Percentiles rank a stretch among this genome's conserved stretches.
phyloP scores from a whole-genome alignment of 2,113 vertebrate genomes.

The Hydropotes inermis region DNA sequence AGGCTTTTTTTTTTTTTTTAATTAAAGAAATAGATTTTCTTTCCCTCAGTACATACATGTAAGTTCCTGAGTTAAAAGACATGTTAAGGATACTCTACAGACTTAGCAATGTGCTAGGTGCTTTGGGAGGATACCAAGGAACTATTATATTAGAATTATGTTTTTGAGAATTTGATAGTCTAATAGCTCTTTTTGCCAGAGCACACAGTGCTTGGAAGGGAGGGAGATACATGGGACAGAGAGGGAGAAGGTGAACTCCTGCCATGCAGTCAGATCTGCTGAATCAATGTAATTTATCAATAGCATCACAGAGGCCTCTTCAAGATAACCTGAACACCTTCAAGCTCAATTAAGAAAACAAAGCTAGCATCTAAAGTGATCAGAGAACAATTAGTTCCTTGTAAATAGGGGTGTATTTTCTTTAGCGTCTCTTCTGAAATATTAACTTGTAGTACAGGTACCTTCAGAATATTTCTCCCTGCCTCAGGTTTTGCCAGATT shows the following conservation, averaged over 20 bases:
- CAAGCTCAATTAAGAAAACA: background rate
- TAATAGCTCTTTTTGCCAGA: background rate
- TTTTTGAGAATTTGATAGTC: background rate
- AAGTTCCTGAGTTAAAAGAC: conserved; percentile 3
- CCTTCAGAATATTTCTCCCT: background rate
- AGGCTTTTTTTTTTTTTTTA: background rate
- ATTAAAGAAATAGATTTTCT: conserved; percentile 29
- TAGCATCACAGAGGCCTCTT: background rate
- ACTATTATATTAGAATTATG: background rate
- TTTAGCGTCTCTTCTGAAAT: conserved; percentile 15
- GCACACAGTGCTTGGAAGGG: background rate
- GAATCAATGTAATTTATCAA: background rate
- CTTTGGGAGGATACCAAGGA: background rate
- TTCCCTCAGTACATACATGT: background rate
- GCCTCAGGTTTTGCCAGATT: background rate
- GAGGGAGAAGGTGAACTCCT: background rate
- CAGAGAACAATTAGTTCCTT: background rate
- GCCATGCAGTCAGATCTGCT: background rate
- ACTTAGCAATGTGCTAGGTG: background rate
- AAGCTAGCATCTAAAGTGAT: background rate
- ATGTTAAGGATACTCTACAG: background rate
- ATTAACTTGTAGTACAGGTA: background rate
- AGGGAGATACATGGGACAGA: background rate
- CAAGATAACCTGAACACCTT: background rate
- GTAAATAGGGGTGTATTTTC: background rate